A percentile compares a stretch with the other conserved stretches of the same genome.
These are phyloP conservation scores for Plusia festucae DNA, from an alignment of 2,888 invertebrate species.

Conservation along the genomic window DNA sequence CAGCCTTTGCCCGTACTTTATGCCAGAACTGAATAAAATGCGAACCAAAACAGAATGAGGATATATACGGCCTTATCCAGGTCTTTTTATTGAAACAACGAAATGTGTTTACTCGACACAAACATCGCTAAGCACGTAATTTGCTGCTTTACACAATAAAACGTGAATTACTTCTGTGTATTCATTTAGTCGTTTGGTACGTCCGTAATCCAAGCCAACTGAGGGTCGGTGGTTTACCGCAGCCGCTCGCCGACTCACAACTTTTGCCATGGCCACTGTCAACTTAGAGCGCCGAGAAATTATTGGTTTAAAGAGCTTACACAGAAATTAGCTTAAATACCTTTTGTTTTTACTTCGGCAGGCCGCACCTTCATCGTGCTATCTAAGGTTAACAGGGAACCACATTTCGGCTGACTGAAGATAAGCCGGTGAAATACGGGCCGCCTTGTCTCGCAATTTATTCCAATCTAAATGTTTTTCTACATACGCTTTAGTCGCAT, in stretches of 20 bases:
- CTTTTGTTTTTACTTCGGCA: conserved; percentile 52
- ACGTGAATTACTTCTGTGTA: conserved; percentile 54
- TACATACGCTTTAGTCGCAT: conserved; percentile 25
- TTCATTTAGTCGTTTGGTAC: conserved; percentile 58
- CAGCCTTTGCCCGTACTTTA: conserved; percentile 42
- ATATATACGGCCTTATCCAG: conserved; percentile 26
- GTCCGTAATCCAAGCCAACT: conserved; percentile 70
- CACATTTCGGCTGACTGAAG: conserved; percentile 57
- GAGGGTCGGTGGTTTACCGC: conserved; percentile 71
- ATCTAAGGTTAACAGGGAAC: conserved; percentile 55
- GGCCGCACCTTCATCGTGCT: conserved; percentile 39
- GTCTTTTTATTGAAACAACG: conserved; percentile 23
- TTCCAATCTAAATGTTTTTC: conserved; percentile 54
- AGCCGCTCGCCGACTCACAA: conserved; percentile 68
- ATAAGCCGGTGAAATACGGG: conserved; percentile 59
- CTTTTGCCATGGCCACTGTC: conserved; percentile 70
- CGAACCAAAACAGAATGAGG: conserved; percentile 25
- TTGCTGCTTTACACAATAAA: conserved; percentile 47
- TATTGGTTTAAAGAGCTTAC: conserved; percentile 63
- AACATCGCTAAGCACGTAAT: conserved; percentile 26
- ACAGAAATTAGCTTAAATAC: conserved; percentile 60
- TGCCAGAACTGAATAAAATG: conserved; percentile 35
- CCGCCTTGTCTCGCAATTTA: conserved; percentile 52
- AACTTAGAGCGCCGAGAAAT: conserved; percentile 65
- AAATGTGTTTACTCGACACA: conserved; percentile 13